Evolutionary conservation across 2,113 vertebrate genomes (phyloP).

Genomic region (Falcunculus frontatus): DNA sequence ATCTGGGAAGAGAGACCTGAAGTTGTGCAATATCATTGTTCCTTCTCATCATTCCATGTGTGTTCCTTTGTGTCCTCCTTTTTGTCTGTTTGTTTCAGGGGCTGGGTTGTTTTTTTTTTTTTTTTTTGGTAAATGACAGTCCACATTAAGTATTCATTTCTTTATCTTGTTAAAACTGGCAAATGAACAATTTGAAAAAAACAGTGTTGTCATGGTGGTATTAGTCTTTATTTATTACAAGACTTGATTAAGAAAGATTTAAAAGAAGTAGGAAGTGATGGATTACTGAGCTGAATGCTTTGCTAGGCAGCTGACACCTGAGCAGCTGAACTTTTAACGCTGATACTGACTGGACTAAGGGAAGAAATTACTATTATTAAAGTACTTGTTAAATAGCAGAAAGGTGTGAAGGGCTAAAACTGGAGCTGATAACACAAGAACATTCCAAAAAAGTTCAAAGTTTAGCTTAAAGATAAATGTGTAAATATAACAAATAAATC

Average conservation of each 20-base stretch:
- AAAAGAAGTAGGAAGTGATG: not conserved
- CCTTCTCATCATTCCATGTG: constrained; percentile 63
- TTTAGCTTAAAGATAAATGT: constrained; percentile 17
- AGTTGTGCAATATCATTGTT: constrained; percentile 76
- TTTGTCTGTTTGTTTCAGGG: not conserved
- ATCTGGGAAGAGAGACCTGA: constrained; percentile 63
- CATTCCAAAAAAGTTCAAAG: not conserved
- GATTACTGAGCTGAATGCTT: not conserved
- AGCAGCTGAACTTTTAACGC: constrained; percentile 7
- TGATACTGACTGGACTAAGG: not conserved
- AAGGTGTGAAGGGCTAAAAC: constrained; percentile 17
- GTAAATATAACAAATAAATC: constrained; percentile 51
- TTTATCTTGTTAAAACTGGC: constrained; percentile 68
- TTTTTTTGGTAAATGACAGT: constrained; percentile 10
- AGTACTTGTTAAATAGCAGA: constrained; percentile 19
- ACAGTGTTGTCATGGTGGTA: constrained; percentile 21
- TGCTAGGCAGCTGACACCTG: not conserved
- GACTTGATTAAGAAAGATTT: constrained; percentile 3
- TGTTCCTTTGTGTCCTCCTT: constrained; percentile 53
- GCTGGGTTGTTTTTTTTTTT: not conserved
- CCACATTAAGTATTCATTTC: constrained; percentile 57
- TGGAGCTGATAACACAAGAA: constrained; percentile 7
- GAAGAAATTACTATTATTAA: not conserved
- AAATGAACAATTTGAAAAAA: constrained; percentile 67
- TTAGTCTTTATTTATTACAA: constrained; percentile 66